A percentile compares a stretch with the other conserved stretches of the same genome.
phyloP scores from a whole-genome alignment of 2,113 vertebrate species.

The Sclerurus mexicanus region DNA sequence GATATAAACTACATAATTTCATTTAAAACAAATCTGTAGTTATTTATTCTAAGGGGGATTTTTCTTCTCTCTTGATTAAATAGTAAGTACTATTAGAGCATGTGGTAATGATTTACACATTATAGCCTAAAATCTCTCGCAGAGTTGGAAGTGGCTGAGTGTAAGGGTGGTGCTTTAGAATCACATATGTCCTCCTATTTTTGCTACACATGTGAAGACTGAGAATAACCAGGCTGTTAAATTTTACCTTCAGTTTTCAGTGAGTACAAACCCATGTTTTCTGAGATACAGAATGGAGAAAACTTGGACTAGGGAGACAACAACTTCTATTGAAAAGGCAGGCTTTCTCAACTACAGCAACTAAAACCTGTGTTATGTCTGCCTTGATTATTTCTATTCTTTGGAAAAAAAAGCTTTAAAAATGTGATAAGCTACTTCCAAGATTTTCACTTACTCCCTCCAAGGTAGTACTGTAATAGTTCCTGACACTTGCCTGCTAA shows the following conservation, averaged over 20 bases:
- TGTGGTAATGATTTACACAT: background rate
- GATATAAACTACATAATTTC: constrained; percentile 14
- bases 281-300: background rate
- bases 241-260: background rate
- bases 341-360: background rate
- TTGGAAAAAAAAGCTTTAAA: background rate
- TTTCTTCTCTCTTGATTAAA: background rate
- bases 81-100: background rate
- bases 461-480: background rate
- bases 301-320: background rate
- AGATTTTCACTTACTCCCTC: background rate
- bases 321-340: background rate
- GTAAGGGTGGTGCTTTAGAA: background rate
- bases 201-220: background rate
- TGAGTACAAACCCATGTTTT: background rate
- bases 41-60: background rate
- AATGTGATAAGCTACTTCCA: background rate
- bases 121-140: background rate
- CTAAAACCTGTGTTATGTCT: background rate
- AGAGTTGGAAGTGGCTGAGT: background rate
- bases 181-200: background rate
- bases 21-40: constrained; percentile 29
- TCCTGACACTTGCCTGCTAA: background rate
- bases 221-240: background rate
- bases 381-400: background rate